Evolutionary conservation across 2,113 vertebrate genomes (phyloP).

Genomic region (Xiphophorus maculatus): DNA sequence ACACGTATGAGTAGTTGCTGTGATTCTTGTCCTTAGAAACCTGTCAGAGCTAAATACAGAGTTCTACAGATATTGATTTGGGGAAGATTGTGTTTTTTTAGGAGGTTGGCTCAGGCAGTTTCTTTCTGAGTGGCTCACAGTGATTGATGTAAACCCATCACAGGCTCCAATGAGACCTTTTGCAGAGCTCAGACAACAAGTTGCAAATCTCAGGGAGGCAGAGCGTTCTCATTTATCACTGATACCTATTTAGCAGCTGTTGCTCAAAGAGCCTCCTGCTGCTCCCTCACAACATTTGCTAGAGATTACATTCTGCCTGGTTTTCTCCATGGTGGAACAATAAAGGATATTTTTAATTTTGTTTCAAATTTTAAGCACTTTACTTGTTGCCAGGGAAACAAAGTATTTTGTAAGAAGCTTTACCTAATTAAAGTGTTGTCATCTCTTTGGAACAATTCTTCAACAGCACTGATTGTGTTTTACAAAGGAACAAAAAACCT

Average conservation of each 20-base stretch:
- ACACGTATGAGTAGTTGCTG: background rate
- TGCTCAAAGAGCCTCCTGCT: background rate
- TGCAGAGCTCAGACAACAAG: constrained; percentile 4
- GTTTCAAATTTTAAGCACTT: background rate
- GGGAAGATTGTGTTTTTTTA: background rate
- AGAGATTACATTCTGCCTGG: constrained; percentile 32
- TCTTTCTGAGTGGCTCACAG: constrained; percentile 1
- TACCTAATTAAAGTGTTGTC: background rate
- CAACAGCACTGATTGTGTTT: background rate
- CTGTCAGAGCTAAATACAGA: background rate
- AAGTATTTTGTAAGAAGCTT: no score
- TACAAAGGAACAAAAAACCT: background rate
- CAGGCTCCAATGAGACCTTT: constrained; percentile 7
- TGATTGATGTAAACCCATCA: constrained; percentile 14
- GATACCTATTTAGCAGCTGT: constrained; percentile 11
- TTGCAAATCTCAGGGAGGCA: constrained; percentile 1
- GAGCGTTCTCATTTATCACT: constrained; percentile 7
- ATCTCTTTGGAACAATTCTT: background rate
- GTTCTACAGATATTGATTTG: constrained; percentile 7
- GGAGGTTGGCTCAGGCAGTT: background rate
- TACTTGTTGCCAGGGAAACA: background rate
- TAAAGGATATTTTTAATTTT: no score
- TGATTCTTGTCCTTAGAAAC: background rate
- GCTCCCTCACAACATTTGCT: background rate
- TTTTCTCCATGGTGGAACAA: no score